These are phyloP conservation scores for Dasyornis broadbenti DNA, from an alignment of 2,113 vertebrate species.

Conservation along the genomic window DNA sequence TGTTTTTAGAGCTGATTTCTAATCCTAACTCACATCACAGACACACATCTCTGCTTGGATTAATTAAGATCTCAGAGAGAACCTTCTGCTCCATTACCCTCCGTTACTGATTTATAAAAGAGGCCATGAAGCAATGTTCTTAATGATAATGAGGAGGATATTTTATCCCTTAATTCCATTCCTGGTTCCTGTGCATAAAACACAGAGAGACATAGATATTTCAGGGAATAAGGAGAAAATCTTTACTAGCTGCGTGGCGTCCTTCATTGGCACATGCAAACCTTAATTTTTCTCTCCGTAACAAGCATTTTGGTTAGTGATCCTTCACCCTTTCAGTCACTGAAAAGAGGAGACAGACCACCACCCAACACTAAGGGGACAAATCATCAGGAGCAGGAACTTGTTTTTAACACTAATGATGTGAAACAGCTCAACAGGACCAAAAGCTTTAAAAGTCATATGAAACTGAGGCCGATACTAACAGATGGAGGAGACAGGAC, in stretches of 20 bases:
- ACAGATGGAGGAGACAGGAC: not conserved
- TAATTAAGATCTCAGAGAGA: conserved; percentile 28
- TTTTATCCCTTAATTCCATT: not conserved
- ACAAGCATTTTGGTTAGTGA: not conserved
- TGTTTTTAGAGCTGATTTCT: conserved; percentile 15
- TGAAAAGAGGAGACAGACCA: not conserved
- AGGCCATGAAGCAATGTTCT: not conserved
- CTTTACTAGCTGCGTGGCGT: not conserved
- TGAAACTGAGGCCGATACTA: not conserved
- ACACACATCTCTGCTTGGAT: conserved; percentile 11
- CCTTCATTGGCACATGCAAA: not conserved
- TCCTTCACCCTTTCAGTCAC: not conserved
- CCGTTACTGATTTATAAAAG: conserved; percentile 21
- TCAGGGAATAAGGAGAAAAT: not conserved
- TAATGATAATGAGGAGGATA: not conserved
- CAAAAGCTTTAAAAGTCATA: not conserved
- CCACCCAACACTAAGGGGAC: not conserved
- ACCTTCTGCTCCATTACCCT: conserved; percentile 38
- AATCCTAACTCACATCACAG: conserved; percentile 26
- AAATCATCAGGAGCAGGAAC: not conserved
- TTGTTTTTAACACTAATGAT: not conserved
- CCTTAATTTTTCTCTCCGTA: not conserved
- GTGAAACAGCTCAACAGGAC: not conserved
- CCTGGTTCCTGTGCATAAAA: not conserved
- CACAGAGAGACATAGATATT: not conserved